Evolutionary conservation across 2,888 invertebrate genomes (phyloP).

Genomic region (Neoaliturus tenellus): DNA sequence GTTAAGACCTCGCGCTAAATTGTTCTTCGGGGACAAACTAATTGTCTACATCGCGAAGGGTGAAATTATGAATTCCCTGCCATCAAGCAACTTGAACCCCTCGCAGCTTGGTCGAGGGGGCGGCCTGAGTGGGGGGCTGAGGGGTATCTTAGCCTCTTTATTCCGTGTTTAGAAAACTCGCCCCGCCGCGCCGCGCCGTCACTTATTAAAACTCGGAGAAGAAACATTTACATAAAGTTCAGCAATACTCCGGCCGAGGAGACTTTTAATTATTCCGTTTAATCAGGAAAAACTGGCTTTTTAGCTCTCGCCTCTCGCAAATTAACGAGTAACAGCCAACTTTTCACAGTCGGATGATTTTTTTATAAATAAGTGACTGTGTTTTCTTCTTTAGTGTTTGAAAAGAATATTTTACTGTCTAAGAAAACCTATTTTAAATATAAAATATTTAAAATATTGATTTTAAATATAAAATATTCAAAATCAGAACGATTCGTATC

Average conservation of each 20-base stretch:
- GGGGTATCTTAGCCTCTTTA: conserved; percentile 12
- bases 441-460: too few relatives aligned
- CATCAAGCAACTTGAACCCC: conserved; percentile 22
- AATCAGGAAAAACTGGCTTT: conserved; percentile 53
- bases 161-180: conserved; percentile 42
- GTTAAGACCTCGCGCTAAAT: conserved; percentile 28
- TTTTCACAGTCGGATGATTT: conserved; percentile 25
- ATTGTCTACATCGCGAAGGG: not conserved
- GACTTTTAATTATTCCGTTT: conserved; percentile 53
- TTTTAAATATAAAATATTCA: too few relatives aligned
- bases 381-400: not conserved
- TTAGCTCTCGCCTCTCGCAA: conserved; percentile 34
- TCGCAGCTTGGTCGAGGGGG: not conserved
- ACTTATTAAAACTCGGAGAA: conserved; percentile 51
- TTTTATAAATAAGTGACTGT: not conserved
- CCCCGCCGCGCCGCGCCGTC: conserved; percentile 23
- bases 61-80: conserved; percentile 42
- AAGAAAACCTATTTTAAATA: too few relatives aligned
- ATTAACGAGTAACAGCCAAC: conserved; percentile 50
- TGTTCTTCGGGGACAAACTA: conserved; percentile 31
- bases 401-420: too few relatives aligned
- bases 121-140: too few relatives aligned
- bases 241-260: not conserved
- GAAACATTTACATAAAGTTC: conserved; percentile 51
- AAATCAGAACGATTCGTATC: too few relatives aligned